These are phyloP conservation scores for Zoanthus solanderi DNA, from an alignment of 92 coral and sea anemone genomes.

Conservation along the genomic window DNA sequence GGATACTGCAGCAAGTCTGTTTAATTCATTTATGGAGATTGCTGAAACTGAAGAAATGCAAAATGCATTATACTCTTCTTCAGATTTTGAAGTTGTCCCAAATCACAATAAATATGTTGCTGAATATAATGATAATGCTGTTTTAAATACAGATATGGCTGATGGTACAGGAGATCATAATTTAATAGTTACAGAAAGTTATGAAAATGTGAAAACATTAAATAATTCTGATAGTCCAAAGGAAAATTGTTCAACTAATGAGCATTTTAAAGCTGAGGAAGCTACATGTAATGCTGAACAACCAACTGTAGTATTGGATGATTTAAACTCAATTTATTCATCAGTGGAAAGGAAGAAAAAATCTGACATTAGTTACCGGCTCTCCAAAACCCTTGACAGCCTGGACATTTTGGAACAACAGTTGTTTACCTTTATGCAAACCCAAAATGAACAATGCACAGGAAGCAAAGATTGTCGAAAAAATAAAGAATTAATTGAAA, in stretches of 20 bases:
- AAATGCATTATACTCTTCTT: neutral
- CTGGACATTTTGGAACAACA: slow-evolving; percentile 75
- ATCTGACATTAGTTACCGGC: slow-evolving; percentile 42
- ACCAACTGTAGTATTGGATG: neutral
- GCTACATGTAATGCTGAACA: neutral
- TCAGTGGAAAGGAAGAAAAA: neutral
- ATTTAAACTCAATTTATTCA: neutral
- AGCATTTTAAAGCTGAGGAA: neutral
- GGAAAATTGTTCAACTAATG: neutral
- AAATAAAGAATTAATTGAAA: neutral
- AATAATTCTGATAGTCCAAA: neutral
- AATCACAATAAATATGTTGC: neutral
- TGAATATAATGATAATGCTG: neutral
- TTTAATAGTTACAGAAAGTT: neutral
- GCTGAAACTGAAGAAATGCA: slow-evolving; percentile 67
- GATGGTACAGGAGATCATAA: neutral
- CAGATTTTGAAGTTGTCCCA: neutral
- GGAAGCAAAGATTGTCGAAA: neutral
- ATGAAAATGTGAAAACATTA: neutral
- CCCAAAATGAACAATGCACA: slow-evolving; percentile 24
- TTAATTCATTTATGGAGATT: slow-evolving; percentile 92
- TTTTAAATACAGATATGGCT: neutral
- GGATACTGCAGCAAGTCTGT: slow-evolving; percentile 73
- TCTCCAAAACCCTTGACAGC: slow-evolving; percentile 76
- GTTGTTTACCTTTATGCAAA: slow-evolving; percentile 63